Percentiles rank a stretch among this genome's conserved stretches.
Conservation (phyloP, 1,140 invertebrate species). For the Hyles vespertilio region DNA sequence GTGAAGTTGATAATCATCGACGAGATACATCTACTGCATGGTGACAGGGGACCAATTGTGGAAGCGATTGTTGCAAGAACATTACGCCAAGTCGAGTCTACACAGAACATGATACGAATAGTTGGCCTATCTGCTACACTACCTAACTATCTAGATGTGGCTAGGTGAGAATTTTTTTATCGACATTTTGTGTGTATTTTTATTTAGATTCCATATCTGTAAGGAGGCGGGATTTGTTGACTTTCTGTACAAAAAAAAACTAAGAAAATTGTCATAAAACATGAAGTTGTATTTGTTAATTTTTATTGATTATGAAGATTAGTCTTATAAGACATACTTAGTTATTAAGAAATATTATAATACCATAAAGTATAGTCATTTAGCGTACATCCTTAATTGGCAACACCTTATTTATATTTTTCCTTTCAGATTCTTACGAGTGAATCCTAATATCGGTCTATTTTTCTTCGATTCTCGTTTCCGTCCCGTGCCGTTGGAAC, state of each 20-base stretch:
- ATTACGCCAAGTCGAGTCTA: constrained; percentile 94
- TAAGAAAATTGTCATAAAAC: no score
- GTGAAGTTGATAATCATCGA: constrained; percentile 98
- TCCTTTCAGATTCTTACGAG: constrained; percentile 86
- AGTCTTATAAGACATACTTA: no score
- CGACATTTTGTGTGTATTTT: background rate
- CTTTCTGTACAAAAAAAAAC: no score
- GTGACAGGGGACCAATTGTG: constrained; percentile 97
- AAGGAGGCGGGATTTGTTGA: no score
- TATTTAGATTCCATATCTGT: no score
- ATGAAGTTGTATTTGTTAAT: no score
- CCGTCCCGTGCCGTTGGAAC: constrained; percentile 94
- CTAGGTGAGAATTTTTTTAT: constrained; percentile 63
- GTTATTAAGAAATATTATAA: no score
- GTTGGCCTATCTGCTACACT: constrained; percentile 98
- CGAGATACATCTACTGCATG: constrained; percentile 98
- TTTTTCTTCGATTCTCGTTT: constrained; percentile 99
- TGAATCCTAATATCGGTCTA: constrained; percentile 94
- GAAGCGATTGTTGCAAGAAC: constrained; percentile 98
- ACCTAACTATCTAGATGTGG: constrained; percentile 98
- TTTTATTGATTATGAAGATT: no score
- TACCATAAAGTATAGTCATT: background rate
- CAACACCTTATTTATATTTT: background rate
- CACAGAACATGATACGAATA: constrained; percentile 97
- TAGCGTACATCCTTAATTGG: background rate